phyloP scores from a whole-genome alignment of 1,140 invertebrate genomes.

The Drosophila quadrilineata region DNA sequence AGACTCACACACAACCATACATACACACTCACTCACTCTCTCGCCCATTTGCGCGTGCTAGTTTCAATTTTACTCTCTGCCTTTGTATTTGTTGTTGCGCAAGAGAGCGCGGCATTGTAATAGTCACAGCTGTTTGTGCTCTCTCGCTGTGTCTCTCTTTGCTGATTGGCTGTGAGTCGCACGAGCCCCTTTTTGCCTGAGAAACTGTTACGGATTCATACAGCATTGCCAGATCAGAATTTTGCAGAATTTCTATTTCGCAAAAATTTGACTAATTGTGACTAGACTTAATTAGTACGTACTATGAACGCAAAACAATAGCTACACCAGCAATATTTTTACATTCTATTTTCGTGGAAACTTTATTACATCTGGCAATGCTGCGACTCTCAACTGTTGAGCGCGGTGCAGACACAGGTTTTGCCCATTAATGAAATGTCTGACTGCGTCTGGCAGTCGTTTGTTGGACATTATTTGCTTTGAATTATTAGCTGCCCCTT shows the following conservation, averaged over 20 bases:
- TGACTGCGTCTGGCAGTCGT: constrained; percentile 29
- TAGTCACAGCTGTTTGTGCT: constrained; percentile 68
- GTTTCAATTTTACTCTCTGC: constrained; percentile 32
- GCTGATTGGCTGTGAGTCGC: constrained; percentile 36
- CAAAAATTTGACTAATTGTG: constrained; percentile 4
- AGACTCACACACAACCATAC: constrained; percentile 37
- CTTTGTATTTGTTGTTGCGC: constrained; percentile 60
- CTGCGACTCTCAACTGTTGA: constrained; percentile 55
- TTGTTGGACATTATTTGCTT: too few relatives aligned
- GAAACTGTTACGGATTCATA: constrained; percentile 55
- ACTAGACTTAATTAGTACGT: not conserved
- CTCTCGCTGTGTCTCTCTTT: constrained; percentile 18
- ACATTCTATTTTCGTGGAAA: not conserved
- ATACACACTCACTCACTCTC: constrained; percentile 1
- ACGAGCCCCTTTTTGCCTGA: constrained; percentile 75
- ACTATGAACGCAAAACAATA: not conserved
- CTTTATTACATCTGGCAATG: constrained; percentile 44
- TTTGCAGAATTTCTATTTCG: constrained; percentile 4
- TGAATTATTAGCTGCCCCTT: constrained; percentile 12
- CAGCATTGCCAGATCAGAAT: constrained; percentile 54
- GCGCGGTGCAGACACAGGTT: constrained; percentile 8
- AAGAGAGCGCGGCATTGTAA: constrained; percentile 59
- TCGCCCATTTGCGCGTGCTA: constrained; percentile 52
- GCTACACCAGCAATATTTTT: not conserved
- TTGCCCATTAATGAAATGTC: constrained; percentile 62